Evolutionary conservation across 2,797 vertebrate species (phyloP), one percentile per base, ranked within the genome.

Genomic region (Cuniculus paca): DNA sequence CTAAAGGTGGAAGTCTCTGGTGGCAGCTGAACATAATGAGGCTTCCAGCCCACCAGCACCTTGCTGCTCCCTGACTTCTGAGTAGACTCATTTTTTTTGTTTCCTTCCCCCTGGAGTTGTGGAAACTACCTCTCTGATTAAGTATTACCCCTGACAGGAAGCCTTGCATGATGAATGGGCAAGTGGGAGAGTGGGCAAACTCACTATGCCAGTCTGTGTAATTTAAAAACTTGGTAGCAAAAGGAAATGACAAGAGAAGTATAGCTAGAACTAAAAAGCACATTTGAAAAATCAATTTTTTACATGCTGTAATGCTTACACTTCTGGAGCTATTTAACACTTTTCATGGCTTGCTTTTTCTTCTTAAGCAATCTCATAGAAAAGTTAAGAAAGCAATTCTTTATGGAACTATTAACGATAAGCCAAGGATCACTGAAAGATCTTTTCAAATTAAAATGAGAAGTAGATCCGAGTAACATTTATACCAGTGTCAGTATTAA

Each of bases 181-280:
- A 31, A 77, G 5, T 74, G 70, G 36, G 8, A 52, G n/a, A 79
- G 89, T 22, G n/a, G 22, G 75, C 19, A 26, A 26, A 31, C 54
- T 17, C 22, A 42, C 74, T 16, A 42, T 0, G 6, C 34, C 87
- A 89, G 61, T 20, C 84, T 58, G 24, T 56, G 34, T 74, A 50
- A 92, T 91, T 88, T 82, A 95, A 89, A 74, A 80, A 60, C 39
- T 24, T 60, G 50, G 91, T 0, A 56, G 72, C 68, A 56, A 78
- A 94, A 68, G 65, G 54, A 90, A 87, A 84, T 91, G 34, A 72
- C 83, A 70, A 83, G n/a, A 42, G 90, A 93, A 77, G 56, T 68
- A 14, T 14, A 75, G 54, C 42, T 91, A 24, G 13, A 68, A 19
- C n/a, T 42, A 20, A 63, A 89, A 84, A 28, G 36, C 16, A 31